Percentiles rank a stretch among this genome's conserved stretches.
Conservation (phyloP, 2,797 vertebrate genomes). For the Eulemur albifrons region DNA sequence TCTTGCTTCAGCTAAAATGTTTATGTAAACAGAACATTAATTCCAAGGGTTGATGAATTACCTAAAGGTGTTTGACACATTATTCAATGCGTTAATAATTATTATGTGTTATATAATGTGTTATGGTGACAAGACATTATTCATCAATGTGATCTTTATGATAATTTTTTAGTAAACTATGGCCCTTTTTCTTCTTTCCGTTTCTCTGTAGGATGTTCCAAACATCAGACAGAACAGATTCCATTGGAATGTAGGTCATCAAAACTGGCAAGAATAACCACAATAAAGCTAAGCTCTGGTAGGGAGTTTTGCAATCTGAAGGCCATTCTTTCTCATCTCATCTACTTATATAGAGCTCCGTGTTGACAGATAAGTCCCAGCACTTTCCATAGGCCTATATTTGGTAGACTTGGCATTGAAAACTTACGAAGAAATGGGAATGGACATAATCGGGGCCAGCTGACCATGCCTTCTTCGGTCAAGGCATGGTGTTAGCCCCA, state of each 20-base stretch:
- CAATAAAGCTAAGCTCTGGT: background rate
- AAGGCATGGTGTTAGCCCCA: background rate
- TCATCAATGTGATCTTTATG: background rate
- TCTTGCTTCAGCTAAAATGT: background rate
- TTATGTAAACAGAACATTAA: background rate
- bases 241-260: background rate
- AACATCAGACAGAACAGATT: background rate
- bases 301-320: background rate
- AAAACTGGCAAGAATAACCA: background rate
- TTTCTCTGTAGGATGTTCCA: background rate
- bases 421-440: background rate
- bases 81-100: background rate
- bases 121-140: background rate
- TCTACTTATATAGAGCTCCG: background rate
- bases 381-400: background rate
- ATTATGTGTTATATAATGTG: background rate
- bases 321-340: background rate
- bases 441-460: fast-evolving
- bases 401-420: background rate
- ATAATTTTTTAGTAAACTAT: background rate
- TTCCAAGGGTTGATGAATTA: background rate
- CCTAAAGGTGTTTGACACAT: background rate
- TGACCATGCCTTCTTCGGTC: background rate
- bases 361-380: background rate
- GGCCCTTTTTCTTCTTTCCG: background rate